Percentiles rank a stretch among this genome's conserved stretches.
Conservation (phyloP, 2,113 vertebrate genomes). For the Chamaea fasciata region DNA sequence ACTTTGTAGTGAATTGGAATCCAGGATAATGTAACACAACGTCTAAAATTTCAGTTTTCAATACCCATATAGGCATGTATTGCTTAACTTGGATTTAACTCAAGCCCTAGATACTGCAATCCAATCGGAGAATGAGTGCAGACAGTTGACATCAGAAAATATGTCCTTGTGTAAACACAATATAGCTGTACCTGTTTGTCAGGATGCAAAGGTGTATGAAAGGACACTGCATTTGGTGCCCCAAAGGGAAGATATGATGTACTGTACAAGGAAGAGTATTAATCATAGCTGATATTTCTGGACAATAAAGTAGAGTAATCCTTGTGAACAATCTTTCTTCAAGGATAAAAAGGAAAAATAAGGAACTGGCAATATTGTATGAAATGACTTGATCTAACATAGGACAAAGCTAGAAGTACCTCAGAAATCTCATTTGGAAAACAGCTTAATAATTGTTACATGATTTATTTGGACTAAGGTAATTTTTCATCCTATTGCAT, state of each 20-base stretch:
- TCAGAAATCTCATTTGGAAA: conserved; percentile 49
- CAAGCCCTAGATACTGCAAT: conserved; percentile 2
- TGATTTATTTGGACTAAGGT: background rate
- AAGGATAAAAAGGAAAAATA: conserved; percentile 71
- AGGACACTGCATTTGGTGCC: conserved; percentile 53
- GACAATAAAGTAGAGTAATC: conserved; percentile 74
- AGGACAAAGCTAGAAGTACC: background rate
- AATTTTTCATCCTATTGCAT: conserved; percentile 39
- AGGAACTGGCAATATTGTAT: conserved; percentile 58
- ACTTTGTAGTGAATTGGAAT: background rate
- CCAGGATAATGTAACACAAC: background rate
- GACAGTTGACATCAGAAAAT: conserved; percentile 59
- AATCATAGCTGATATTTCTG: conserved; percentile 75
- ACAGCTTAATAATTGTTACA: conserved; percentile 35
- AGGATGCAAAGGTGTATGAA: conserved; percentile 70
- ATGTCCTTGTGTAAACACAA: conserved; percentile 75
- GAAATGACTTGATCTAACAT: background rate
- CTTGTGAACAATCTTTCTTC: conserved; percentile 72
- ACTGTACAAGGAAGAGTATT: conserved; percentile 69
- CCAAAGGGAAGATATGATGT: conserved; percentile 68
- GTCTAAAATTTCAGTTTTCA: conserved; percentile 18
- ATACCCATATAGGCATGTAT: background rate
- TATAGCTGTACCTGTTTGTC: conserved; percentile 72
- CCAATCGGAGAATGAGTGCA: conserved; percentile 57
- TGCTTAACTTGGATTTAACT: conserved; percentile 54